A percentile compares a stretch with the other conserved stretches of the same genome.
Evolutionary conservation across 2,888 invertebrate genomes (phyloP).

Genomic region (Lithophane leautieri): DNA sequence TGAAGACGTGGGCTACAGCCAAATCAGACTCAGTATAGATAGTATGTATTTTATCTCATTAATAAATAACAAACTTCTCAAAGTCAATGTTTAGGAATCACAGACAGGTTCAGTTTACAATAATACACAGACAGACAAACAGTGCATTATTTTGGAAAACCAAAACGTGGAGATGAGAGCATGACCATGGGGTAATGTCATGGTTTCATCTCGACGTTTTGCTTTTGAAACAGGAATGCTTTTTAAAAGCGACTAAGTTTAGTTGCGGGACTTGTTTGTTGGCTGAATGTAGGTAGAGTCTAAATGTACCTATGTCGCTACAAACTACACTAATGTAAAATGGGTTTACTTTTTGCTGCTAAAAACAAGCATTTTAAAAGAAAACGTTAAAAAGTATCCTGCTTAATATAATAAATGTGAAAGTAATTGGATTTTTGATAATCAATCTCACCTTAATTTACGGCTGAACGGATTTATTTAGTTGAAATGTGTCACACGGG

Average conservation of each 20-base stretch:
- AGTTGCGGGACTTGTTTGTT: too few species aligned
- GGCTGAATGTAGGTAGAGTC: neutral
- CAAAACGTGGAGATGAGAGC: neutral
- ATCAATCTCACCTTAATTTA: neutral
- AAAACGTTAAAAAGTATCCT: neutral
- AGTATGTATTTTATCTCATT: neutral
- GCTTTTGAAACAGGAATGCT: neutral
- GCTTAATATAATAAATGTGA: neutral
- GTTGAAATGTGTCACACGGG: neutral
- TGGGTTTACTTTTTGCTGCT: neutral
- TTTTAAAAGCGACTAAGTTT: neutral
- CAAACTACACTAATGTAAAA: neutral
- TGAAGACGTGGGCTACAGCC: too few species aligned
- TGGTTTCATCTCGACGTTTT: too few species aligned
- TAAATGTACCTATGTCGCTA: neutral
- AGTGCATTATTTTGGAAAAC: neutral
- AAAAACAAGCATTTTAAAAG: neutral
- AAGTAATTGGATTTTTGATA: neutral
- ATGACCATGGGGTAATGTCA: neutral
- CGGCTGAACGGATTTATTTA: conserved; percentile 3
- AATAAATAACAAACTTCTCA: neutral
- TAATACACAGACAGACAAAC: neutral
- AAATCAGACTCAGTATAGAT: neutral
- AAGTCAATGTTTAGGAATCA: conserved; percentile 12
- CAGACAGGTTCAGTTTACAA: neutral